Evolutionary conservation across 1,140 invertebrate genomes (phyloP).

Genomic region (Telenomus remus): DNA sequence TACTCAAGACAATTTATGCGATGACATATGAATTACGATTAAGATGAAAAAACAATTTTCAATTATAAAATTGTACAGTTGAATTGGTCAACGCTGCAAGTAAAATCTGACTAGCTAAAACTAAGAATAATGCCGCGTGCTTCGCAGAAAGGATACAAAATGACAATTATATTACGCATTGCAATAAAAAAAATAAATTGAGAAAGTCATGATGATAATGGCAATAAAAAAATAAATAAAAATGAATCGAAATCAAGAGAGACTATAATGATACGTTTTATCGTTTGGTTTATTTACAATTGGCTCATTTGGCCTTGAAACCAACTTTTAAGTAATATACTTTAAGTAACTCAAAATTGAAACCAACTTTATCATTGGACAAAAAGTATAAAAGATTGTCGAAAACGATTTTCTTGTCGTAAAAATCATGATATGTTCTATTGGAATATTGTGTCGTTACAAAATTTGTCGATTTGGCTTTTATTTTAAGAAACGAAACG

Average conservation of each 20-base stretch:
- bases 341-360: not conserved
- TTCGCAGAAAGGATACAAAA: slow-evolving; percentile 31
- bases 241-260: too few relatives aligned
- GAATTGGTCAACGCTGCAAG: slow-evolving; percentile 20
- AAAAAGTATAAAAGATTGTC: not conserved
- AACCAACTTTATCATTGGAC: not conserved
- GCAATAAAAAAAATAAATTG: too few relatives aligned
- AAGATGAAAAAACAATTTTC: too few relatives aligned
- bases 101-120: slow-evolving; percentile 62
- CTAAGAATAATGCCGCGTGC: slow-evolving; percentile 51
- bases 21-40: too few relatives aligned
- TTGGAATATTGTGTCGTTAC: slow-evolving; percentile 8
- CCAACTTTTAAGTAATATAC: slow-evolving; percentile 9
- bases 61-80: slow-evolving; percentile 8
- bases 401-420: slow-evolving; percentile 9
- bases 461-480: too few relatives aligned
- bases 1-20: too few relatives aligned
- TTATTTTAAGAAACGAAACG: not conserved
- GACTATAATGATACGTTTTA: too few relatives aligned
- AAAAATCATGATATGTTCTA: slow-evolving; percentile 13
- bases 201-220: slow-evolving; percentile 21
- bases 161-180: slow-evolving; percentile 6
- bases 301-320: too few relatives aligned
- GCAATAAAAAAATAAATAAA: slow-evolving; percentile 23
- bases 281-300: too few relatives aligned